These are phyloP conservation scores for Macrostomum cliftonense DNA, from an alignment of 2,888 invertebrate species.

Conservation along the genomic window DNA sequence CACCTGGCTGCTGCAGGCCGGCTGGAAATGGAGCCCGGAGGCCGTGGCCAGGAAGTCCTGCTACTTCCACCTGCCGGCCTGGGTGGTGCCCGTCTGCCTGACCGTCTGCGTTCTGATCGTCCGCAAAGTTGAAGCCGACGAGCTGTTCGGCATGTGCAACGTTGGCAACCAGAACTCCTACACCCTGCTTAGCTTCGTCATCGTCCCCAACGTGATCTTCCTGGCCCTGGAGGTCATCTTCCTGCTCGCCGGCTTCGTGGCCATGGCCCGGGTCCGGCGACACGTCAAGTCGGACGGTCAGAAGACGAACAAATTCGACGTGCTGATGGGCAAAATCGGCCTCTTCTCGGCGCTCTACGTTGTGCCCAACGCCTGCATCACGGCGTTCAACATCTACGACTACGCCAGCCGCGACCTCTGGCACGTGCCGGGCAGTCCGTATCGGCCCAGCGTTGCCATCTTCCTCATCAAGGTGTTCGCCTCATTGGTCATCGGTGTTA, in stretches of 20 bases:
- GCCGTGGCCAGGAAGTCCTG: constrained; percentile 44
- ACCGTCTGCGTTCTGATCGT: constrained; percentile 61
- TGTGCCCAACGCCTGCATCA: constrained; percentile 53
- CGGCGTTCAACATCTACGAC: constrained; percentile 61
- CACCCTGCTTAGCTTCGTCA: constrained; percentile 33
- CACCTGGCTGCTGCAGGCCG: constrained; percentile 55
- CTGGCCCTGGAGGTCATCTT: constrained; percentile 50
- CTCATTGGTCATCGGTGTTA: no score
- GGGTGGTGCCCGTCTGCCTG: constrained; percentile 74
- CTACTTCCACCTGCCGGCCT: constrained; percentile 63
- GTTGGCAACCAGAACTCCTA: constrained; percentile 39
- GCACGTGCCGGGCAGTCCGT: constrained; percentile 35
- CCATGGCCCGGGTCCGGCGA: constrained; percentile 40
- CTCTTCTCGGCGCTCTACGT: constrained; percentile 56
- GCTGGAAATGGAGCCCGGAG: constrained; percentile 44
- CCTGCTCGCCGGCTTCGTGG: constrained; percentile 51
- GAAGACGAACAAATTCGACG: constrained; percentile 25
- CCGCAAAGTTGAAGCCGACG: constrained; percentile 72
- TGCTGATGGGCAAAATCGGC: constrained; percentile 48
- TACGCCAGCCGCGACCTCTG: constrained; percentile 53
- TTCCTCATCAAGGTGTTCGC: constrained; percentile 32
- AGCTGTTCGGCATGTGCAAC: constrained; percentile 57
- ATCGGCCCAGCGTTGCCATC: constrained; percentile 12
- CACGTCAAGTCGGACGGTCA: constrained; percentile 40
- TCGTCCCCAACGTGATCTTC: constrained; percentile 51